Base-by-base conservation (phyloP, 2,113 vertebrate genomes). In the Ibidorhyncha struthersii region DNA sequence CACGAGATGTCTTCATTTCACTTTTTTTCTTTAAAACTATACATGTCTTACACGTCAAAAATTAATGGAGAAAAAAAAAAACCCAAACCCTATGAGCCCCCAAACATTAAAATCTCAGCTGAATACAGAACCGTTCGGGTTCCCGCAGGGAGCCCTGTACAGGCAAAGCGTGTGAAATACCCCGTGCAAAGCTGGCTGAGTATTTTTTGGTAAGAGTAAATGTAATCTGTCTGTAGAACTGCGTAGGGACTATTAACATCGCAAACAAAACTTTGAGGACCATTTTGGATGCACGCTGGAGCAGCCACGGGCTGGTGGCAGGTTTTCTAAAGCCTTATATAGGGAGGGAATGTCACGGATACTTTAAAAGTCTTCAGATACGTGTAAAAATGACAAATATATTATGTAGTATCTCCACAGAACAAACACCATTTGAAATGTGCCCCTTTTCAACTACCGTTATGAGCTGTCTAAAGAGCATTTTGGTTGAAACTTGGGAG, bases 401-500 rank as follows among this genome's bases (percentile, higher is more conserved):
- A 12, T 74, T 73, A 82, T 6, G 2, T 32, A 63, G 93, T 93
- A 81, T 55, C 82, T 74, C 59, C 41, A 61, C 63, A 84, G 80
- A 89, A 88, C 73, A 97, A 95, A 89, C 72, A 79, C 23, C 45
- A 53, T 92, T 86, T 90, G 93, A 92, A 92, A 79, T 21, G 83
- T 67, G 69, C 50, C 61, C 89, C 85, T 93, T 96, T 93, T 92
- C 81, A 90, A 93, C 90, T 87, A 66, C 86, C 85, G 87, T 74
- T 88, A 95, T 40, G 86, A 80, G 91, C 61, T 52, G 93, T 90
- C 93, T 94, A 97, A 95, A 95, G 93, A 97, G 69, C 82, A 95
- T 96, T 96, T 95, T 53, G 73, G 91, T 96, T 72, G 53, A 92
- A 97, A 97, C 87, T 96, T 92, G 74, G 92, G 89, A 95, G 90